These are phyloP conservation scores for Hemitrygon akajei DNA, from an alignment of 2,797 vertebrate species.

Conservation along the genomic window DNA sequence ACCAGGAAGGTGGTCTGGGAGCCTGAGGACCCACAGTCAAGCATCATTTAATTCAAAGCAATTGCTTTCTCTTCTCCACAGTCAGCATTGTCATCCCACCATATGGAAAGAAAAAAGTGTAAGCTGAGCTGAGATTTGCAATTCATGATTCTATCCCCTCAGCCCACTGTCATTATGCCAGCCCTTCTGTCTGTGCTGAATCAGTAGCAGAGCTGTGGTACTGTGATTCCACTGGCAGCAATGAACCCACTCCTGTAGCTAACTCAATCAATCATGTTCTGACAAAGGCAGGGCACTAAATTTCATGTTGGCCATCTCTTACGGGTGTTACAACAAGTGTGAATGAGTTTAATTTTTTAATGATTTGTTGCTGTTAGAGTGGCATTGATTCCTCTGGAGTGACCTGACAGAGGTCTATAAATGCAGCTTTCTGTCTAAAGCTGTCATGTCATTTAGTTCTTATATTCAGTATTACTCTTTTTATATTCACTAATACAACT, in stretches of 20 bases:
- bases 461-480: not conserved
- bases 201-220: not conserved
- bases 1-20: too few relatives aligned
- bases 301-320: not conserved
- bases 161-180: not conserved
- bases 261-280: not conserved
- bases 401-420: not conserved
- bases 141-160: constrained; percentile 26
- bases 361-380: not conserved
- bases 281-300: not conserved
- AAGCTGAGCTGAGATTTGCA: not conserved
- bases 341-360: not conserved
- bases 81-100: not conserved
- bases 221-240: not conserved
- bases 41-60: not conserved
- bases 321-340: not conserved
- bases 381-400: not conserved
- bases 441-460: not conserved
- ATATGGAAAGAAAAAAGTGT: not conserved
- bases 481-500: not conserved
- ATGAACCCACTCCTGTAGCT: not conserved
- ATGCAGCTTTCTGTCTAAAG: not conserved
- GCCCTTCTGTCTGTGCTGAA: constrained; percentile 26
- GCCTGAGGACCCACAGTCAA: too few relatives aligned
- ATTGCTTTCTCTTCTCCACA: not conserved